Percentiles rank a stretch among this genome's conserved stretches.
Conservation (phyloP, 2,113 vertebrate species). For the Silurus asotus region DNA sequence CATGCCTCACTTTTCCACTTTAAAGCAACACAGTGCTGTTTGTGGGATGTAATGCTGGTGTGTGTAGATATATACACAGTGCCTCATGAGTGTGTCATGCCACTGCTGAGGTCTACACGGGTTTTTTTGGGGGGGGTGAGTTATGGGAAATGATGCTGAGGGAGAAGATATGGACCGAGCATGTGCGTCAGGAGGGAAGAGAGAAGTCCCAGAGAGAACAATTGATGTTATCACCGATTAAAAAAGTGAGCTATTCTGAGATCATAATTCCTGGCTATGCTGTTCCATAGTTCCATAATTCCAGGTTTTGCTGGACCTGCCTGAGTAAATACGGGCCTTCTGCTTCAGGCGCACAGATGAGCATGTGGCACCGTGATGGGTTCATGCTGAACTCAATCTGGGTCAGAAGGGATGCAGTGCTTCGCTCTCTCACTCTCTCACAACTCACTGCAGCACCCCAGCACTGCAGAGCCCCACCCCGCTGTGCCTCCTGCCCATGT, state of each 20-base stretch:
- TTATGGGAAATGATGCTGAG: conserved; percentile 36
- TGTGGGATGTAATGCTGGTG: background rate
- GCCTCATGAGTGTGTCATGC: conserved; percentile 13
- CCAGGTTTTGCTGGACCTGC: background rate
- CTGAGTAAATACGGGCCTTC: background rate
- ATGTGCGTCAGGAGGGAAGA: background rate
- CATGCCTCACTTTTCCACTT: conserved; percentile 16
- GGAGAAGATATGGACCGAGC: background rate
- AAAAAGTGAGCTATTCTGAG: background rate
- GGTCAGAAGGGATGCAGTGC: conserved; percentile 68
- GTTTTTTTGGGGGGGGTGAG: background rate
- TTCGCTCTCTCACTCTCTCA: conserved; percentile 46
- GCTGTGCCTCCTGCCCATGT: conserved; percentile 37
- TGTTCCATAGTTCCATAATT: background rate
- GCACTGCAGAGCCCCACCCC: conserved; percentile 44
- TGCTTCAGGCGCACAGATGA: background rate
- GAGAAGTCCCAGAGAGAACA: background rate
- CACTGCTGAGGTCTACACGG: conserved; percentile 2
- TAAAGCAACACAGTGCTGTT: background rate
- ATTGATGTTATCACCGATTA: too few species aligned
- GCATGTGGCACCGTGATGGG: background rate
- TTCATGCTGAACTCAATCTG: conserved; percentile 65
- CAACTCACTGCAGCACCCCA: conserved; percentile 39
- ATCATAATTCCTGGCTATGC: background rate
- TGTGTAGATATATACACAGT: background rate